Evolutionary conservation across 2,888 invertebrate genomes (phyloP).

Genomic region (Pogonocherus hispidulus): DNA sequence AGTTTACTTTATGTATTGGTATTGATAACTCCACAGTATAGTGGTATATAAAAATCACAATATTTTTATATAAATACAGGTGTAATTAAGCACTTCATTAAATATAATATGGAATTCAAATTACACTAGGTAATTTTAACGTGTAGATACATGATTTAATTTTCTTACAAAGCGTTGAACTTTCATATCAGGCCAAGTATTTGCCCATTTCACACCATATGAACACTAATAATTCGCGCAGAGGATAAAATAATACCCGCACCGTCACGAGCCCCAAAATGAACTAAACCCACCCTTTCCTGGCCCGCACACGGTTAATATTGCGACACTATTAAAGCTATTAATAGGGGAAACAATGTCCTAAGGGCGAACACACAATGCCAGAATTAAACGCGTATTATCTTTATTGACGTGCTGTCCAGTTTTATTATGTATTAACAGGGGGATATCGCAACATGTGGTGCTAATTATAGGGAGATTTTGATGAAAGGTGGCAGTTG

Average conservation of each 20-base stretch:
- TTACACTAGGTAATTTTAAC: no score
- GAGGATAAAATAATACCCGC: neutral
- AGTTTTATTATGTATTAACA: slow-evolving; percentile 27
- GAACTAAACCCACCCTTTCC: slow-evolving; percentile 37
- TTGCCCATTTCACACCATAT: neutral
- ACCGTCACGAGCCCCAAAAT: slow-evolving; percentile 29
- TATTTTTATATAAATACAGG: no score
- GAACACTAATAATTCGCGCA: neutral
- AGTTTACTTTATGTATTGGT: no score
- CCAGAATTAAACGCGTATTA: slow-evolving; percentile 44
- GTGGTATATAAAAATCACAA: no score
- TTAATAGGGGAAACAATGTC: slow-evolving; percentile 41
- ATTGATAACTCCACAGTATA: no score
- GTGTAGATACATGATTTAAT: no score
- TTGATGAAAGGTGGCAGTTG: neutral
- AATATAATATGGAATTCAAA: no score
- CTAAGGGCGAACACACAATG: slow-evolving; percentile 44
- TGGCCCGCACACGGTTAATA: slow-evolving; percentile 40
- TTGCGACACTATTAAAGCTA: slow-evolving; percentile 40
- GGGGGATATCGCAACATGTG: slow-evolving; percentile 17
- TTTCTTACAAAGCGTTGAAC: no score
- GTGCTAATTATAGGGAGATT: slow-evolving; percentile 1
- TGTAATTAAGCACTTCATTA: no score
- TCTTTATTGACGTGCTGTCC: slow-evolving; percentile 38
- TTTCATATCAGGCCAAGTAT: neutral